Evolutionary conservation across 2,888 invertebrate genomes (phyloP), one percentile per base, ranked within the genome.

Genomic region (Fragum sueziense): DNA sequence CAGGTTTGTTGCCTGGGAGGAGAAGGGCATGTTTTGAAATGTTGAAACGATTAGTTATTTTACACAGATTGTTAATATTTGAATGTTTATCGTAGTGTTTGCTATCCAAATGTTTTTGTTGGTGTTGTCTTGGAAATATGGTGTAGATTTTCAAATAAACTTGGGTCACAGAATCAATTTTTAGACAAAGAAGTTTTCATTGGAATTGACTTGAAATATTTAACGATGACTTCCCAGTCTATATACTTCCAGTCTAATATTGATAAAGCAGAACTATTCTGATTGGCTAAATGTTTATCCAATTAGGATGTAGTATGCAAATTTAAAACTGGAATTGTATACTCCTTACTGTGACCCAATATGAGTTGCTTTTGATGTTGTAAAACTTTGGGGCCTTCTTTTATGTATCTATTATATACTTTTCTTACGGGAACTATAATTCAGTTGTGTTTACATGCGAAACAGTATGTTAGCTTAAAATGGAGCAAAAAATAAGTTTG

Each of bases 321-420:
- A 54, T 11, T n/a, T n/a, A 22, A 25, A 22, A 54, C 11, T 22
- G 2, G 11, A 20, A 54, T 1, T 20, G 22, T n/a, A 54, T 54
- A 54, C 22, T 54, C 11, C 11, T 54, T 54, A n/a, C 61, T 33
- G 61, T 61, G 61, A 61, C 61, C 61, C 33, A 1, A 20, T 41
- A n/a, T 65, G 25, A 65, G 11, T 41, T 65, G 77, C 78, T 83
- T 83, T 80, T 22, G 34, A 71, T 79, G 79, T 79, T 83, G 79
- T 79, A 59, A 65, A 70, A 57, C 65, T 71, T 74, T 51, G 80
- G 76, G 78, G 79, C 80, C 78, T 74, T 76, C 72, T 67, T 68
- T 72, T 47, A 47, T 47, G 47, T 59, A 9, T 47, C 7, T 4
- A 9, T 47, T 47, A n/a, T n/a, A n/a, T n/a, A n/a, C n/a, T n/a